phyloP scores from a whole-genome alignment of 2,888 invertebrate species.

The Coecobrya sp. region DNA sequence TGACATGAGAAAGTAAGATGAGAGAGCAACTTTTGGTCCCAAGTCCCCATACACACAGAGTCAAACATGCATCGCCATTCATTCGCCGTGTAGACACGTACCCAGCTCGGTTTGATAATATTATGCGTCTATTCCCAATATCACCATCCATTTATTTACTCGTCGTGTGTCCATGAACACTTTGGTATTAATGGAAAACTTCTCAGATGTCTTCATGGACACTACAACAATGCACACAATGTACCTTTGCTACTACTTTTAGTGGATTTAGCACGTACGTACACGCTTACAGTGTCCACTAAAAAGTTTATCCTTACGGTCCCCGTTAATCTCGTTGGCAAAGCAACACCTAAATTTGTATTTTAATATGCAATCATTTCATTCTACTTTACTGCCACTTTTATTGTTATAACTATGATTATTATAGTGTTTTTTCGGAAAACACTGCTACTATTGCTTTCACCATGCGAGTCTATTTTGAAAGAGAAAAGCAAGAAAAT shows the following conservation, averaged over 20 bases:
- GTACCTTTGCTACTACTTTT: not conserved
- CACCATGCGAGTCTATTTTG: not conserved
- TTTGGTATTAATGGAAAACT: slow-evolving; percentile 65
- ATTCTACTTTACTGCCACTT: not conserved
- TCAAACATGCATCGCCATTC: not conserved
- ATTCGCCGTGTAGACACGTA: slow-evolving; percentile 1
- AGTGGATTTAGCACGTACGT: not conserved
- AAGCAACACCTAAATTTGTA: not conserved
- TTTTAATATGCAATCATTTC: not conserved
- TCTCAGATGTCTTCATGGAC: slow-evolving; percentile 55
- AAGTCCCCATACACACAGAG: slow-evolving; percentile 5
- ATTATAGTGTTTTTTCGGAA: not conserved
- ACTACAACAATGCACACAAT: not conserved
- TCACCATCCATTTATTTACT: slow-evolving; percentile 48
- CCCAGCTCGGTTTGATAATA: slow-evolving; percentile 25
- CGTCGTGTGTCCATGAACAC: slow-evolving; percentile 49
- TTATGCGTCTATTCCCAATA: slow-evolving; percentile 32
- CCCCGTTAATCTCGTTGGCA: not conserved
- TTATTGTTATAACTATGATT: not conserved
- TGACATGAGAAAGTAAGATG: slow-evolving; percentile 49
- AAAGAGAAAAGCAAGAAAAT: not conserved
- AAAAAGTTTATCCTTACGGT: not conserved
- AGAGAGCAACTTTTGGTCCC: slow-evolving; percentile 44
- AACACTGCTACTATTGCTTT: not conserved
- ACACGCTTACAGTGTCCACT: not conserved